A percentile compares a stretch with the other conserved stretches of the same genome.
Conservation (phyloP, 2,113 vertebrate genomes). For the Phylloscopus whistleri region DNA sequence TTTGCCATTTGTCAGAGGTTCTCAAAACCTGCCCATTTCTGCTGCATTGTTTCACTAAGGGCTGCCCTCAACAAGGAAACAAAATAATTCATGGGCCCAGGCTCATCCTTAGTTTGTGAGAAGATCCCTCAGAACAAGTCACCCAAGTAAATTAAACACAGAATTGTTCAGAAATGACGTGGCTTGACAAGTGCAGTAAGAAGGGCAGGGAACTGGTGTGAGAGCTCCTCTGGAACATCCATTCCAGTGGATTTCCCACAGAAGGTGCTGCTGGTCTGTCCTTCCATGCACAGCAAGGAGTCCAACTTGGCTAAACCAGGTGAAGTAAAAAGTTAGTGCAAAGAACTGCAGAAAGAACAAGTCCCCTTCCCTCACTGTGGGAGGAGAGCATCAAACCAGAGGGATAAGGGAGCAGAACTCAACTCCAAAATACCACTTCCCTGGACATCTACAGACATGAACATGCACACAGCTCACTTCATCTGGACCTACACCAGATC, state of each 20-base stretch:
- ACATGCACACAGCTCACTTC: not conserved
- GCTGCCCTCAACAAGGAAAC: not conserved
- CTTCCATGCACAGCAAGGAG: not conserved
- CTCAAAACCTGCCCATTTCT: not conserved
- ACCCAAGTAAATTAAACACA: not conserved
- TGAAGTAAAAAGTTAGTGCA: not conserved
- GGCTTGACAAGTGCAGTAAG: not conserved
- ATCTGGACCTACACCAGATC: not conserved
- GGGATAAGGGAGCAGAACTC: not conserved
- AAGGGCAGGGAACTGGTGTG: not conserved
- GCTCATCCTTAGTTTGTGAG: not conserved
- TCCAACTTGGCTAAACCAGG: not conserved
- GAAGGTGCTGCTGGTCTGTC: not conserved
- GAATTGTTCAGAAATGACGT: not conserved
- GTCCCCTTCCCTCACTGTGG: not conserved
- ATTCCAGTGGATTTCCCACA: not conserved
- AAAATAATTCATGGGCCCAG: not conserved
- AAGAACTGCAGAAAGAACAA: not conserved
- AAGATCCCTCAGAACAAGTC: not conserved
- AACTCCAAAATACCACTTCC: not conserved
- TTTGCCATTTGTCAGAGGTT: not conserved
- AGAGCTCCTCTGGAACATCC: not conserved
- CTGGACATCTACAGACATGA: not conserved
- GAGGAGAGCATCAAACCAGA: not conserved
- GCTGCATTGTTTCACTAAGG: not conserved